These are phyloP conservation scores for Cairina moschata DNA, from an alignment of 2,113 vertebrate species.

Conservation along the genomic window DNA sequence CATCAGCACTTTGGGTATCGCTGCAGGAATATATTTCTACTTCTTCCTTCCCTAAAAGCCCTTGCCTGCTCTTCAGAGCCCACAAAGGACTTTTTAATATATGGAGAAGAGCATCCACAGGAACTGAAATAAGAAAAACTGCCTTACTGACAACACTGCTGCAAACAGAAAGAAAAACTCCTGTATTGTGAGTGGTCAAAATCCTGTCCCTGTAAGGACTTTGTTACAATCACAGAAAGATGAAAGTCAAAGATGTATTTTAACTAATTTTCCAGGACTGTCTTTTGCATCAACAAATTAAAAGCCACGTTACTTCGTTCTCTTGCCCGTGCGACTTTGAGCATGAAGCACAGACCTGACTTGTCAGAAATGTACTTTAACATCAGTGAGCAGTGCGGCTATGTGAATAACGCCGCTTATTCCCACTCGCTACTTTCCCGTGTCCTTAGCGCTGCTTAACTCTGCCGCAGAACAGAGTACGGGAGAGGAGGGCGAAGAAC, in stretches of 20 bases:
- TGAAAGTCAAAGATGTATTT: background rate
- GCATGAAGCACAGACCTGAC: background rate
- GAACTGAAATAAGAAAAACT: background rate
- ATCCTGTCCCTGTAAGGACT: background rate
- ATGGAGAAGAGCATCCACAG: background rate
- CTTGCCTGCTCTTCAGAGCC: background rate
- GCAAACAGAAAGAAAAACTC: background rate
- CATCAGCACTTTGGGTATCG: background rate
- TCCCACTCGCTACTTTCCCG: background rate
- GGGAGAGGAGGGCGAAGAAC: background rate
- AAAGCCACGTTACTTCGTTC: background rate
- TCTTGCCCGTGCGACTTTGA: background rate
- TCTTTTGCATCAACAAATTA: background rate
- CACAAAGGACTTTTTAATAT: background rate
- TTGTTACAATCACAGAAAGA: background rate
- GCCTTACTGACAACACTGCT: background rate
- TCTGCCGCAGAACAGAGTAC: background rate
- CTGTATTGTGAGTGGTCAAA: rapidly evolving
- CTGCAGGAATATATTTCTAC: background rate
- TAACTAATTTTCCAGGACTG: background rate
- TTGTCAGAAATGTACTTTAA: background rate
- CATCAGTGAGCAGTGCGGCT: background rate
- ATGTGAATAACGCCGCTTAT: background rate
- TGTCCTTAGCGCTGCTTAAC: background rate
- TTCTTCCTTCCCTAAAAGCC: background rate